Evolutionary conservation across 1,140 invertebrate species (phyloP).

Genomic region (Saccostrea cuccullata): DNA sequence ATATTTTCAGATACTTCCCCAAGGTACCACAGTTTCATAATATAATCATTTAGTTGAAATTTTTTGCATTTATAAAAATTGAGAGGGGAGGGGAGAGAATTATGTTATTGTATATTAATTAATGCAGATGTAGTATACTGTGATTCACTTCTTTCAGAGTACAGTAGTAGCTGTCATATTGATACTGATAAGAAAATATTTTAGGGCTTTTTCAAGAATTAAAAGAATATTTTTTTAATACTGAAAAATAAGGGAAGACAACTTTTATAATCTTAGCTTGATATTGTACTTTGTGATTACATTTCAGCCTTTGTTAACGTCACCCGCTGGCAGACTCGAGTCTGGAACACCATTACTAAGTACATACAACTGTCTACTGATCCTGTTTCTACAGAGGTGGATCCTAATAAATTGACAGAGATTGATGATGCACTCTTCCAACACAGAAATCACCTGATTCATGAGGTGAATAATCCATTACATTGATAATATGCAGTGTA

Average conservation of each 20-base stretch:
- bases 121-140: no score
- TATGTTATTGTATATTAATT: no score
- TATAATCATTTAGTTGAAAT: no score
- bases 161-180: no score
- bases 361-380: background rate
- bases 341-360: constrained; percentile 19
- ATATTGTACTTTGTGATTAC: background rate
- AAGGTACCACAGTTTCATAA: no score
- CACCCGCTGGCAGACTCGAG: background rate
- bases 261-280: background rate
- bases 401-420: background rate
- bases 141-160: no score
- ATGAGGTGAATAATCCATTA: background rate
- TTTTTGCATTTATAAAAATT: no score
- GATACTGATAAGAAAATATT: no score
- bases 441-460: constrained; percentile 1
- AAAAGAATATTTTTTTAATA: no score
- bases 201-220: no score
- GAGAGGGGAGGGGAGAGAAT: background rate
- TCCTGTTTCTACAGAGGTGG: background rate
- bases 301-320: background rate
- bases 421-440: constrained; percentile 14
- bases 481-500: background rate
- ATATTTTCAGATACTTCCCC: no score
- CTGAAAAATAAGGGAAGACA: no score